A percentile compares a stretch with the other conserved stretches of the same genome.
Evolutionary conservation across 2,797 vertebrate genomes (phyloP).

Genomic region (Oreortyx pictus): DNA sequence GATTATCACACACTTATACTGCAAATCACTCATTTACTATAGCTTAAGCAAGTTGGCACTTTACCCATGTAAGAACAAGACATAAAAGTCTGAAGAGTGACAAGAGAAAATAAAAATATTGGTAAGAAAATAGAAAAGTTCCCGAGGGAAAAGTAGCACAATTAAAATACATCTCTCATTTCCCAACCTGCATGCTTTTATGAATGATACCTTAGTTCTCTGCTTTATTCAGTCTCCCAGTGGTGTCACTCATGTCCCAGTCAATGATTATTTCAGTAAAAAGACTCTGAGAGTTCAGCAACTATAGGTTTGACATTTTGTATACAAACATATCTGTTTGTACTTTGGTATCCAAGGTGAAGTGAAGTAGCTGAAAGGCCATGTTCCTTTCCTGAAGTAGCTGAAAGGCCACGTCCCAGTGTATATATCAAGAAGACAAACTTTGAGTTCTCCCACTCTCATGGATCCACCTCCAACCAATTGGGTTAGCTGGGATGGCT

Average conservation of each 20-base stretch:
- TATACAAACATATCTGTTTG: not conserved
- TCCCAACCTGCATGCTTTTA: not conserved
- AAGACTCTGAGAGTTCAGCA: not conserved
- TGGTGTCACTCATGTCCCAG: not conserved
- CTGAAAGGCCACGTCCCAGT: not conserved
- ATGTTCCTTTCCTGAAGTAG: not conserved
- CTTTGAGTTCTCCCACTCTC: not conserved
- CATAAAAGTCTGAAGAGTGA: not conserved
- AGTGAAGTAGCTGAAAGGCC: not conserved
- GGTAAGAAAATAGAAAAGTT: not conserved
- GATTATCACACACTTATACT: not conserved
- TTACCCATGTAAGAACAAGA: not conserved
- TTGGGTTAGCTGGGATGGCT: not conserved
- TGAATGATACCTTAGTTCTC: not conserved
- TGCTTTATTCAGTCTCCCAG: not conserved
- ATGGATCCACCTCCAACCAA: rapidly evolving
- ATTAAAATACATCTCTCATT: not conserved
- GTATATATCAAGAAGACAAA: not conserved
- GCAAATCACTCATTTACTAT: not conserved
- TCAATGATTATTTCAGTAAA: not conserved
- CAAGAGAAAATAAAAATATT: not conserved
- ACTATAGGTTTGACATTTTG: not conserved
- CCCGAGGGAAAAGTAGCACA: not conserved
- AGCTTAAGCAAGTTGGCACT: not conserved
- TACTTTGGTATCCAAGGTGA: not conserved